These are phyloP conservation scores for Pseudorectes ferrugineus DNA, from an alignment of 2,113 vertebrate genomes.

Conservation along the genomic window DNA sequence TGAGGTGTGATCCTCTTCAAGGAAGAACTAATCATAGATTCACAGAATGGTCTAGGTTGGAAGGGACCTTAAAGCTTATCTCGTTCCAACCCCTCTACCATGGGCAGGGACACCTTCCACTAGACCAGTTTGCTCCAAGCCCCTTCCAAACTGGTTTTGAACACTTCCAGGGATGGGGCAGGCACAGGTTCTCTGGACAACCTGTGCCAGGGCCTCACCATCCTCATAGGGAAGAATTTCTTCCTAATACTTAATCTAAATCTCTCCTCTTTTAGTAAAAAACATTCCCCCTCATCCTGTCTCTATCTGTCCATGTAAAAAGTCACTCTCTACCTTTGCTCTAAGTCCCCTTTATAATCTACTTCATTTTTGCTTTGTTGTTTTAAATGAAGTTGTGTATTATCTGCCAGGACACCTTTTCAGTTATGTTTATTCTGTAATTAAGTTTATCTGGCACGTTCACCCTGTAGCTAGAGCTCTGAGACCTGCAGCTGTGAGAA, in stretches of 20 bases:
- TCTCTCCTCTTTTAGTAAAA: neutral
- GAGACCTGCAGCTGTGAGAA: neutral
- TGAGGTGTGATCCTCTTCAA: neutral
- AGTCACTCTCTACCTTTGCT: neutral
- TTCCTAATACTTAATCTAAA: neutral
- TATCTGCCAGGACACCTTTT: neutral
- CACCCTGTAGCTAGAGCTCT: neutral
- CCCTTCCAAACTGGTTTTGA: fast-evolving
- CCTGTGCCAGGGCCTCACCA: neutral
- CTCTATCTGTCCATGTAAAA: neutral
- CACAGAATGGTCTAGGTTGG: neutral
- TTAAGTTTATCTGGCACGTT: neutral
- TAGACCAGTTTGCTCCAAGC: neutral
- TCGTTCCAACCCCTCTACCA: fast-evolving
- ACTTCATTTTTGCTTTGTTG: neutral
- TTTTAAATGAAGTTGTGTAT: neutral
- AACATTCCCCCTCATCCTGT: neutral
- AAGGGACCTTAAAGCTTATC: neutral
- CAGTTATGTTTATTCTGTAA: neutral
- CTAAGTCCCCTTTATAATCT: neutral
- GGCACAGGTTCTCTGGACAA: neutral
- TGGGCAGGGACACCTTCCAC: neutral
- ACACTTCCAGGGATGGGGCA: neutral
- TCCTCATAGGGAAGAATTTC: neutral
- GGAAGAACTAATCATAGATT: neutral